Evolutionary conservation across 2,888 invertebrate genomes (phyloP).

Genomic region (Hyalella azteca): DNA sequence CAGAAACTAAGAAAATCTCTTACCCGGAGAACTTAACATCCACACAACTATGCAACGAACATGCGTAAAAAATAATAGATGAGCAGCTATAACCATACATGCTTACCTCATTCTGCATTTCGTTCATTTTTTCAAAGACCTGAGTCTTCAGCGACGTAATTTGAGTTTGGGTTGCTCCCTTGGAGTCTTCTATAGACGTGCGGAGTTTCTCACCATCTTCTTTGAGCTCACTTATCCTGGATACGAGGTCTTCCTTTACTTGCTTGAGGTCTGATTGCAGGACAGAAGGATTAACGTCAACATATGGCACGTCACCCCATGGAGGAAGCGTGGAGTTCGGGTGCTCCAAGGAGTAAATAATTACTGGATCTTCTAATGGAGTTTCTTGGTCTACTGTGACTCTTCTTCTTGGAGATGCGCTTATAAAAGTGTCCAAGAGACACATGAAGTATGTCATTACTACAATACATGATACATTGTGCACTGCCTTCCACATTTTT

Average conservation of each 20-base stretch:
- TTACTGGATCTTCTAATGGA: slow-evolving; percentile 9
- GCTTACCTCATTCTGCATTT: slow-evolving; percentile 26
- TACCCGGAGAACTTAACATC: too few relatives aligned
- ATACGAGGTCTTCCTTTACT: slow-evolving; percentile 26
- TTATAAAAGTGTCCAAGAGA: background rate
- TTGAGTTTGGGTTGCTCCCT: slow-evolving; percentile 25
- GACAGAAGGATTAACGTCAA: background rate
- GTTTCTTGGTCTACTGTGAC: slow-evolving; percentile 2
- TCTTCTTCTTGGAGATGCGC: background rate
- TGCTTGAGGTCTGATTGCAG: slow-evolving; percentile 27
- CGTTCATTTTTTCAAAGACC: slow-evolving; percentile 32
- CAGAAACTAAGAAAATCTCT: too few relatives aligned
- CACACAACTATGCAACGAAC: too few relatives aligned
- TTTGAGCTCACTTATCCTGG: slow-evolving; percentile 1
- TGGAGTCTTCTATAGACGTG: slow-evolving; percentile 32
- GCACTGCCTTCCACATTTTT: too few relatives aligned
- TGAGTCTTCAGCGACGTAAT: slow-evolving; percentile 21
- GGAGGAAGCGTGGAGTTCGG: background rate
- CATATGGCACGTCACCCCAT: background rate
- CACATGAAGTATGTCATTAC: background rate
- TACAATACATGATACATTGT: background rate
- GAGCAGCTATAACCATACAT: too few relatives aligned
- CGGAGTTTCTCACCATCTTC: slow-evolving; percentile 23
- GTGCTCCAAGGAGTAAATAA: background rate
- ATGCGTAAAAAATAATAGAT: too few relatives aligned